Conservation (phyloP, 2,888 invertebrate genomes). For the Hydrotaea diabolus region DNA sequence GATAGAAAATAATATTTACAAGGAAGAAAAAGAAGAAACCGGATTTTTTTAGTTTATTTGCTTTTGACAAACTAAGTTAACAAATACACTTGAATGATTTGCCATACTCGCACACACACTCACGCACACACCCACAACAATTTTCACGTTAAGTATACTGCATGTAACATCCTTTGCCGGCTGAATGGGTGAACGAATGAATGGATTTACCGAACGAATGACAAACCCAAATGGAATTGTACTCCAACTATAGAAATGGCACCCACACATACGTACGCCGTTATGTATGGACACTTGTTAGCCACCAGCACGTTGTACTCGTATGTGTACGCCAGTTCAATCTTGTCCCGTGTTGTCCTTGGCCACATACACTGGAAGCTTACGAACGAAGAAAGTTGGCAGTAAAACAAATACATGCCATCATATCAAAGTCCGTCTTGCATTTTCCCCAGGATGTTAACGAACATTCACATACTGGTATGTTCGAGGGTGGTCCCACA, state of each 20-base stretch:
- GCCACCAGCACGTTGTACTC: neutral
- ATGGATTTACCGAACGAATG: slow-evolving; percentile 43
- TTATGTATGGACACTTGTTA: neutral
- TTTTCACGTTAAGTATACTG: slow-evolving; percentile 30
- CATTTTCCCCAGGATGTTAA: neutral
- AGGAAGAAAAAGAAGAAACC: slow-evolving; percentile 14
- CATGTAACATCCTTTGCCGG: slow-evolving; percentile 58
- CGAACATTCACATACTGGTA: neutral
- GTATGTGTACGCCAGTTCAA: neutral
- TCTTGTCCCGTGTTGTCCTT: neutral
- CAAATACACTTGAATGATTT: slow-evolving; percentile 65
- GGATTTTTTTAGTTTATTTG: slow-evolving; percentile 60
- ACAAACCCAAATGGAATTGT: slow-evolving; percentile 54
- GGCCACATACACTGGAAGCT: neutral
- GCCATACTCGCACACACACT: slow-evolving; percentile 34
- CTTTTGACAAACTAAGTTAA: slow-evolving; percentile 63
- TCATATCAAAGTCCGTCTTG: neutral
- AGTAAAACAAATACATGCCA: slow-evolving; percentile 25
- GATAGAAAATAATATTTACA: slow-evolving; percentile 49
- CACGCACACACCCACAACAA: slow-evolving; percentile 4
- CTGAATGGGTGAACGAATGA: slow-evolving; percentile 55
- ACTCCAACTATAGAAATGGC: neutral
- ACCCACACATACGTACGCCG: neutral
- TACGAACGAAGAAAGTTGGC: neutral
- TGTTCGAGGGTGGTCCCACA: too few species aligned